A percentile compares a stretch with the other conserved stretches of the same genome.
phyloP scores from a whole-genome alignment of 1,140 invertebrate genomes.

The Trinorchestia longiramus region DNA sequence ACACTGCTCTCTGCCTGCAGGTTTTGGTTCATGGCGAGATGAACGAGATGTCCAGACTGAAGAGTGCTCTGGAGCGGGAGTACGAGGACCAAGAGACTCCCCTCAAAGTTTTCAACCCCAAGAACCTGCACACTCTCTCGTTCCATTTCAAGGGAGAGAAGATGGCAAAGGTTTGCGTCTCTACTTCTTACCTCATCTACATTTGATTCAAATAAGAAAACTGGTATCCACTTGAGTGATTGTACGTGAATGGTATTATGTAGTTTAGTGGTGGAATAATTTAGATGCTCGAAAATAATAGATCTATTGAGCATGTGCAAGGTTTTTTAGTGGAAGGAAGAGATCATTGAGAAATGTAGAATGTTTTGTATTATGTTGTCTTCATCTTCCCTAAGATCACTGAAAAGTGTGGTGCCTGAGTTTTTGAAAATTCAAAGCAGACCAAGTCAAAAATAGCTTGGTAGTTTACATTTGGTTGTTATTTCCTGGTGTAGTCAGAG shows the following conservation, averaged over 20 bases:
- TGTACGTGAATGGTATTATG: background rate
- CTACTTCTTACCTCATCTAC: background rate
- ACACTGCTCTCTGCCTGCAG: constrained; percentile 69
- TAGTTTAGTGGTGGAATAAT: too few species aligned
- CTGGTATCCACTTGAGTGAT: background rate
- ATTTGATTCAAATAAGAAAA: background rate
- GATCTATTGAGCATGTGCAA: too few species aligned
- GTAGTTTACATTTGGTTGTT: too few species aligned
- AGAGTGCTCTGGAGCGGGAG: constrained; percentile 92
- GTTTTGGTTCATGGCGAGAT: constrained; percentile 98
- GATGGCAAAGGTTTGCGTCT: constrained; percentile 82
- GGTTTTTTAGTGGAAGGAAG: too few species aligned
- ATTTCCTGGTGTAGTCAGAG: too few species aligned
- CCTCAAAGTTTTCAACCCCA: constrained; percentile 94
- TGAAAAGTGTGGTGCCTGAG: too few species aligned
- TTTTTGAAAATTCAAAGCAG: too few species aligned
- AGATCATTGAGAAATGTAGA: too few species aligned
- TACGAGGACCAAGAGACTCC: constrained; percentile 84
- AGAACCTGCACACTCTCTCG: constrained; percentile 93
- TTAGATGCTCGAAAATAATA: too few species aligned
- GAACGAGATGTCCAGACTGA: constrained; percentile 97
- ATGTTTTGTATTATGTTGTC: too few species aligned
- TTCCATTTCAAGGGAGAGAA: constrained; percentile 97
- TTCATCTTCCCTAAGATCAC: too few species aligned
- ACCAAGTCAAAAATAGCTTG: too few species aligned